Base-by-base conservation (phyloP, 2,888 invertebrate species). In the Heliconius sara region DNA sequence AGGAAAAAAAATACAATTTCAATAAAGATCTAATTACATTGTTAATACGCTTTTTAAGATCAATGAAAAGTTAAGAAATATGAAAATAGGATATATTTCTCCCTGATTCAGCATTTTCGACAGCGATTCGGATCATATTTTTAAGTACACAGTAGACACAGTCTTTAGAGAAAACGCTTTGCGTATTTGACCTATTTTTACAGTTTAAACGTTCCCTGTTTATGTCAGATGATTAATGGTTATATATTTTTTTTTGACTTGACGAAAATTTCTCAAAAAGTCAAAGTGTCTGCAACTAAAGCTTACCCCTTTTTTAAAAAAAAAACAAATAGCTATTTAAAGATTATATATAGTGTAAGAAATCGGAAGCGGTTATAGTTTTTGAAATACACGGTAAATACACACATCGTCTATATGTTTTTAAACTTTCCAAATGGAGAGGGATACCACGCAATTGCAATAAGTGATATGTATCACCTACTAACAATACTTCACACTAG, bases 51-150 rank as follows among this genome's bases (percentile, higher is more conserved):
- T 34, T 60, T 3, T 72, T 30, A n/a, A 13, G n/a, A 22, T 72
- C 52, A 73, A 34, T 60, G 57, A 60, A 30, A 60, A 47, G 34
- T 25, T 19, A 66, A 57, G 13, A 73, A 60, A 66, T 78, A 78
- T 57, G 39, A 39, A 27, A 79, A 77, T 68, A 66, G 72, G 71
- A 71, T 73, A 65, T 76, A 76, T 77, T 74, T 81, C 76, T 80
- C 63, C 63, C 47, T 67, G 71, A 76, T 60, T 81, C 78, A 78
- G 76, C 78, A 34, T 73, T 81, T 65, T 68, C 78, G 34, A 7
- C 10, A 57, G 77, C 77, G 77, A 76, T 81, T 76, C 68, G 78
- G 60, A 76, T 75, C 77, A 81, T 80, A 81, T 78, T 81, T 74
- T 81, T 80, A 76, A 73, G 79, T 74, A 67, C 52, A 81, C 72